Base-by-base conservation (phyloP, 2,113 vertebrate species). In the Progne subis region DNA sequence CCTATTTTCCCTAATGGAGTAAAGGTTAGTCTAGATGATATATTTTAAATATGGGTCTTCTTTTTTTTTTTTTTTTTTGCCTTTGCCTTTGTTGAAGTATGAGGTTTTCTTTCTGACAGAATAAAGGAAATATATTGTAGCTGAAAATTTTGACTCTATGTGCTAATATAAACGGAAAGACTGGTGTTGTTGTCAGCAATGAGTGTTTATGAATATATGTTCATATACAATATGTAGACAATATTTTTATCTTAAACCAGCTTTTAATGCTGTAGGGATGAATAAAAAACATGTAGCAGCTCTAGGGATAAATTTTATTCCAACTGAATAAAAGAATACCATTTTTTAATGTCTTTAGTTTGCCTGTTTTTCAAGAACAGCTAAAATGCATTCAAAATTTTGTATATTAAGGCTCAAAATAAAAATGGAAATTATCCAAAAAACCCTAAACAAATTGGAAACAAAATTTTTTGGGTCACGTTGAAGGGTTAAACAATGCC, bases 1-100 rank as follows among this genome's bases (percentile, higher is more conserved):
- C 96, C 69, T 96, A 94, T 97, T 98, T 98, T 98, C 94, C 88
- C 95, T 98, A 98, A 98, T 98, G 97, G 98, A 97, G 97, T 95
- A 98, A 98, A 97, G 94, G 96, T 98, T 97, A 97, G 96, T 56
- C 94, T 93, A 86, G 94, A 97, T 97, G 95, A 98, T 98, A 95
- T 97, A 98, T 98, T 98, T 98, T 97, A 97, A 98, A 95, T 92
- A 94, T 55, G 92, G 70, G 91, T 97, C 98, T 98, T 97, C 97
- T 98, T 97, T 97, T 70, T 95, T 97, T 97, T 96, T 37, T 61
- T 92, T 93, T 87, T 87, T 63, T 86, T 55, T 57, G 41, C 82
- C 78, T 57, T 53, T 49, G 4, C 34, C 56, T 96, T 91, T 93
- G 39, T 94, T 94, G 82, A 97, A 93, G 68, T 94, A 96, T 94